A percentile compares a stretch with the other conserved stretches of the same genome.
Evolutionary conservation across 2,113 vertebrate species (phyloP).

Genomic region (Prinia subflava): DNA sequence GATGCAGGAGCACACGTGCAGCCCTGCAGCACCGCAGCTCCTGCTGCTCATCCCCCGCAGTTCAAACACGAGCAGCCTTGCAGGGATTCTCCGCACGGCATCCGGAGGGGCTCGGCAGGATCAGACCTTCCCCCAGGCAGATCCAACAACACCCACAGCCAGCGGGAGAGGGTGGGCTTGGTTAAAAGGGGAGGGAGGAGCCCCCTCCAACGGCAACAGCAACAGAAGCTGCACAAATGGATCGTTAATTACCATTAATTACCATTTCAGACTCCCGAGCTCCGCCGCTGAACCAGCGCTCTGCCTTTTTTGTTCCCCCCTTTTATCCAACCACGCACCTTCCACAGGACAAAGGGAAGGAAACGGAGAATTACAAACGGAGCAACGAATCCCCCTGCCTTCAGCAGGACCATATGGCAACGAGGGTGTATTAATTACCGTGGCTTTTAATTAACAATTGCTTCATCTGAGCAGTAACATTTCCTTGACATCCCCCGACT

Average conservation of each 20-base stretch:
- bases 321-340: background rate
- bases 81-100: background rate
- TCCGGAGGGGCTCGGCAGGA: background rate
- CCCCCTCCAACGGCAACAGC: background rate
- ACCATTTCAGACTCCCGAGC: background rate
- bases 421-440: slow-evolving; percentile 71
- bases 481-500: slow-evolving; percentile 68
- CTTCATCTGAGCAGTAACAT: slow-evolving; percentile 72
- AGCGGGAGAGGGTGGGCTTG: background rate
- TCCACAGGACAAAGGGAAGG: slow-evolving; percentile 16
- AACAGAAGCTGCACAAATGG: background rate
- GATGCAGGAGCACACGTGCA: background rate
- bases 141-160: background rate
- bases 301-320: background rate
- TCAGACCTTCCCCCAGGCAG: background rate
- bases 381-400: slow-evolving; percentile 58
- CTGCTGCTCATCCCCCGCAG: background rate
- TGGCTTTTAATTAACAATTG: slow-evolving; percentile 77
- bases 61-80: background rate
- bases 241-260: slow-evolving; percentile 16
- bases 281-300: background rate
- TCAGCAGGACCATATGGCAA: slow-evolving; percentile 69
- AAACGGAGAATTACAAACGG: background rate
- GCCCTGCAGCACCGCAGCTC: background rate
- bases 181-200: background rate